phyloP scores from a whole-genome alignment of 1,140 invertebrate genomes.

The Choristoneura fumiferana region DNA sequence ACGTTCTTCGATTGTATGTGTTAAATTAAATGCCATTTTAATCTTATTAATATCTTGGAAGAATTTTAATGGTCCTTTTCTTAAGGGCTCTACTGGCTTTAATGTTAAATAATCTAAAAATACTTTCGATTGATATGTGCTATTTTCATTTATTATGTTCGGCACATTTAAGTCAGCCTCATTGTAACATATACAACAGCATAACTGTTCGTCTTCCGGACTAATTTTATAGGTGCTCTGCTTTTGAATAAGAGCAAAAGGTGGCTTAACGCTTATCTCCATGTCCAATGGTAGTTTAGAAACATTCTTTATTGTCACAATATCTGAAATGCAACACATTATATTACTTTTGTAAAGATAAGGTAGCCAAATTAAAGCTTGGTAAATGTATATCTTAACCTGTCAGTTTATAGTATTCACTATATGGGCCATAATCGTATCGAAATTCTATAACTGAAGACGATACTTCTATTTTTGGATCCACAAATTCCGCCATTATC shows the following conservation, averaged over 20 bases:
- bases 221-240: slow-evolving; percentile 51
- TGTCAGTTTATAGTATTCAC: slow-evolving; percentile 68
- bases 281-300: slow-evolving; percentile 62
- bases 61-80: slow-evolving; percentile 51
- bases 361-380: too few relatives aligned
- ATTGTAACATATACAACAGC: slow-evolving; percentile 61
- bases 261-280: slow-evolving; percentile 58
- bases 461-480: slow-evolving; percentile 68
- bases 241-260: slow-evolving; percentile 64
- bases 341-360: background rate
- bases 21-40: slow-evolving; percentile 60
- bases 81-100: slow-evolving; percentile 50
- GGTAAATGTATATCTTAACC: slow-evolving; percentile 36
- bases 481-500: slow-evolving; percentile 62
- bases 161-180: slow-evolving; percentile 53
- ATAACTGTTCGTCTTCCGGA: slow-evolving; percentile 48
- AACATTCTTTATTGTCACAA: slow-evolving; percentile 66
- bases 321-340: slow-evolving; percentile 45
- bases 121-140: slow-evolving; percentile 36
- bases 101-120: slow-evolving; percentile 62
- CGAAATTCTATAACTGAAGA: slow-evolving; percentile 51
- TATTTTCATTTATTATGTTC: slow-evolving; percentile 43
- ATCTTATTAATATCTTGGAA: slow-evolving; percentile 70
- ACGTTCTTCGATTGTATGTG: slow-evolving; percentile 48
- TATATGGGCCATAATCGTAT: slow-evolving; percentile 67